Conservation (phyloP, 2,113 vertebrate genomes). For the Prionailurus viverrinus region DNA sequence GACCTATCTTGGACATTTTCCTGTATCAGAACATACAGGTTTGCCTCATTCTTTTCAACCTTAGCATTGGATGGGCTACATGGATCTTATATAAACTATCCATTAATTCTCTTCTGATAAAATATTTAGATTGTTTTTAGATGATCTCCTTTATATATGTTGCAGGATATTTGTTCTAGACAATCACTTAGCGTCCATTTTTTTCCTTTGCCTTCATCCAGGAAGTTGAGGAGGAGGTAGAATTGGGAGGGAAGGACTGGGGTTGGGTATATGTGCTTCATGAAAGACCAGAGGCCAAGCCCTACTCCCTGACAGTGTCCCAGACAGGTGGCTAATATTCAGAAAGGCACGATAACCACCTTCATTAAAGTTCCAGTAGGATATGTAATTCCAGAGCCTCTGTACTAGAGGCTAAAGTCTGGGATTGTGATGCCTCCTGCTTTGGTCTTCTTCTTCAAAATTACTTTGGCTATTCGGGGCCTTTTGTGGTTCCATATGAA, state of each 20-base stretch:
- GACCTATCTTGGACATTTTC: background rate
- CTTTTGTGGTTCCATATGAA: too few species aligned
- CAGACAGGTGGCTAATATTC: background rate
- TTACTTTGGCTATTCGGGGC: too few species aligned
- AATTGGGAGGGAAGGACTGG: background rate
- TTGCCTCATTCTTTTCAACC: slow-evolving; percentile 12
- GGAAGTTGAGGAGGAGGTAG: background rate
- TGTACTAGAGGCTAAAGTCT: too few species aligned
- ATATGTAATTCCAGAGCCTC: background rate
- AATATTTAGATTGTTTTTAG: background rate
- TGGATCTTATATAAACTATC: background rate
- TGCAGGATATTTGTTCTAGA: background rate
- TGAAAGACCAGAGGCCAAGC: background rate
- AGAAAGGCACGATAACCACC: background rate
- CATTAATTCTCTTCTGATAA: background rate
- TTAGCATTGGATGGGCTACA: background rate
- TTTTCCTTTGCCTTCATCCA: background rate
- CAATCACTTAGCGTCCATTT: background rate
- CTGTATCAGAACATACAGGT: background rate
- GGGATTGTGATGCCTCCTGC: too few species aligned
- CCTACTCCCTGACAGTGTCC: background rate
- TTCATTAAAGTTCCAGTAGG: background rate
- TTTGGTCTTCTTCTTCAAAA: too few species aligned
- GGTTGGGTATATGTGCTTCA: background rate
- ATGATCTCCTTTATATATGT: slow-evolving; percentile 27